Conservation (phyloP, 2,113 vertebrate species). For the Siphamia tubifer region DNA sequence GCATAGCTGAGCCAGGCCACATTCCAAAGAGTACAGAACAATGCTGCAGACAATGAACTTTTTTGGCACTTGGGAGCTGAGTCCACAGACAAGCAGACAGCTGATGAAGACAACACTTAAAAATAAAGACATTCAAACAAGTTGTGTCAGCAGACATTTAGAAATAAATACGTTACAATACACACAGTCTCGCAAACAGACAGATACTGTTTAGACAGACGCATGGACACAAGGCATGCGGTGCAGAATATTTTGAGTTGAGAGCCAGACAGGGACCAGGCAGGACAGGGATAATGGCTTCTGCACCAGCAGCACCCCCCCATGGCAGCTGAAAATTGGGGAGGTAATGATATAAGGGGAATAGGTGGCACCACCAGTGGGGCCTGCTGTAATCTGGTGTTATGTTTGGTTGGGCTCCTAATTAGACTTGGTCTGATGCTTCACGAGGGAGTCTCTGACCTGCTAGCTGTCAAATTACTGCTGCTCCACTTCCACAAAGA, state of each 20-base stretch:
- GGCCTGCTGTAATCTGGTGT: constrained; percentile 63
- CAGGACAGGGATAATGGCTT: constrained; percentile 66
- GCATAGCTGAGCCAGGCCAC: constrained; percentile 69
- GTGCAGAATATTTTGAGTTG: constrained; percentile 54
- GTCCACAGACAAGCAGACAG: constrained; percentile 54
- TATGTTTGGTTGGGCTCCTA: constrained; percentile 73
- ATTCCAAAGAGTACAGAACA: constrained; percentile 65
- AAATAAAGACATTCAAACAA: constrained; percentile 50
- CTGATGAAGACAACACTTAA: constrained; percentile 62
- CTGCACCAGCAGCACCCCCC: constrained; percentile 63
- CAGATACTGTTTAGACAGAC: constrained; percentile 53
- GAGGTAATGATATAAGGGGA: constrained; percentile 12
- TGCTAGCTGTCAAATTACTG: constrained; percentile 70
- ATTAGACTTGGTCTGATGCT: constrained; percentile 66
- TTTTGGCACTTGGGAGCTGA: constrained; percentile 33
- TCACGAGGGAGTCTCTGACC: constrained; percentile 71
- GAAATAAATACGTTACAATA: constrained; percentile 45
- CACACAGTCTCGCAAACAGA: constrained; percentile 54
- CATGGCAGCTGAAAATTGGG: constrained; percentile 34
- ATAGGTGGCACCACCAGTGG: constrained; percentile 28
- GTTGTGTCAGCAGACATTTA: constrained; percentile 49
- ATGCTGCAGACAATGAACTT: constrained; percentile 49
- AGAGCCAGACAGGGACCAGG: constrained; percentile 65
- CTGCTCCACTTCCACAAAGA: constrained; percentile 70
- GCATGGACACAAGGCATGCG: constrained; percentile 66